Percentiles rank a stretch among this genome's conserved stretches.
Conservation (phyloP, 2,113 vertebrate genomes). For the Alces alces region DNA sequence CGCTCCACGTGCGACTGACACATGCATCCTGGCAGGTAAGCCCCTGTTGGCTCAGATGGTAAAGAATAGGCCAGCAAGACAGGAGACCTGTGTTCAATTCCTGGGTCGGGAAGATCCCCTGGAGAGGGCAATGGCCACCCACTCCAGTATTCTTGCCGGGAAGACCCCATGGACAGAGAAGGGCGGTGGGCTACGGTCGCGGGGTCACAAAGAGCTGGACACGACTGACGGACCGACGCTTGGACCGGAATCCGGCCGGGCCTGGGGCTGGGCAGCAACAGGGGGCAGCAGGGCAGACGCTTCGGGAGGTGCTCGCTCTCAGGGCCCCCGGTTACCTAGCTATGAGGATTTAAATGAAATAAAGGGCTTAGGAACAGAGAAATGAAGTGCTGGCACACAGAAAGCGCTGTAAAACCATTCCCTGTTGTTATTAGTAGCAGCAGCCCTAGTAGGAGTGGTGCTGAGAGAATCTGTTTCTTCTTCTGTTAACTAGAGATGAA, state of each 20-base stretch:
- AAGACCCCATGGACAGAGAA: background rate
- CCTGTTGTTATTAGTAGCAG: background rate
- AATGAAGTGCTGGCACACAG: background rate
- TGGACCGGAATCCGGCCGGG: background rate
- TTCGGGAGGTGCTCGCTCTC: background rate
- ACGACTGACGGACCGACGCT: background rate
- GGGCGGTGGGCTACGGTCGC: background rate
- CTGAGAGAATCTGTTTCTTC: background rate
- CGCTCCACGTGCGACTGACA: fast-evolving
- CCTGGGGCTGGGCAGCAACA: too few species aligned
- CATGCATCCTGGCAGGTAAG: background rate
- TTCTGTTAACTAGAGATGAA: background rate
- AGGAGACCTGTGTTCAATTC: background rate
- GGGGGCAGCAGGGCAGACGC: background rate
- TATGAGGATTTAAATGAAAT: background rate
- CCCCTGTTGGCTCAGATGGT: background rate
- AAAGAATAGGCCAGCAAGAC: background rate
- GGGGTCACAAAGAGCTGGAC: background rate
- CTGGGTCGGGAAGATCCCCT: background rate
- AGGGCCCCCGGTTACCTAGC: background rate
- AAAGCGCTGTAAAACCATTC: background rate
- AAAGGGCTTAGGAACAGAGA: background rate
- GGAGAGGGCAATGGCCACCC: background rate
- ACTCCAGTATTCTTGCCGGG: background rate
- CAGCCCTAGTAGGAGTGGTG: background rate